Percentiles rank a stretch among this genome's conserved stretches.
Conservation (phyloP, 2,888 invertebrate genomes). For the Odontomyia ornata region DNA sequence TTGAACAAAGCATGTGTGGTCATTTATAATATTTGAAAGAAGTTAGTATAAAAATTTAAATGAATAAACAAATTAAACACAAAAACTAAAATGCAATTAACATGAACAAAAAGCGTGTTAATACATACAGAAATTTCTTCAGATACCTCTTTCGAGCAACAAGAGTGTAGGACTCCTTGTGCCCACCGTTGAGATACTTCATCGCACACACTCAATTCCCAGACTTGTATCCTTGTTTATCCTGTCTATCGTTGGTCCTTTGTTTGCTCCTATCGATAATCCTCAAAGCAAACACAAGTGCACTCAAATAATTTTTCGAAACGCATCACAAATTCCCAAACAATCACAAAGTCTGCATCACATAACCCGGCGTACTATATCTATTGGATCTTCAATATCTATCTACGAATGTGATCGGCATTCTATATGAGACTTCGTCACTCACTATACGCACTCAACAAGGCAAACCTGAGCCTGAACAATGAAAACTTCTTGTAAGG, state of each 20-base stretch:
- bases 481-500: not conserved
- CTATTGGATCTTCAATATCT: too few relatives aligned
- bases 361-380: not conserved
- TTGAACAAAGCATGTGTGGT: too few relatives aligned
- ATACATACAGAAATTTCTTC: conserved; percentile 64
- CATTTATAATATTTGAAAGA: too few relatives aligned
- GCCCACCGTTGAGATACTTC: conserved; percentile 61
- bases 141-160: conserved; percentile 64
- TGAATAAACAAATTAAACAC: not conserved
- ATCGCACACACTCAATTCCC: conserved; percentile 51
- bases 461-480: too few relatives aligned
- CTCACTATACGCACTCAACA: not conserved
- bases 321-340: not conserved
- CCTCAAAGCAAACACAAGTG: not conserved
- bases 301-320: not conserved
- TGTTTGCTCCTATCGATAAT: not conserved
- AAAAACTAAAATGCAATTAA: not conserved
- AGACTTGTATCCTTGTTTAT: not conserved
- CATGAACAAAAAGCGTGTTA: not conserved
- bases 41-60: not conserved
- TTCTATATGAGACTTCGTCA: not conserved
- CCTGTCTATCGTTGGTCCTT: not conserved
- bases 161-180: conserved; percentile 63
- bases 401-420: too few relatives aligned
- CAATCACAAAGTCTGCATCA: not conserved